These are phyloP conservation scores for Orchesella cincta DNA, from an alignment of 1,140 invertebrate genomes.

Conservation along the genomic window DNA sequence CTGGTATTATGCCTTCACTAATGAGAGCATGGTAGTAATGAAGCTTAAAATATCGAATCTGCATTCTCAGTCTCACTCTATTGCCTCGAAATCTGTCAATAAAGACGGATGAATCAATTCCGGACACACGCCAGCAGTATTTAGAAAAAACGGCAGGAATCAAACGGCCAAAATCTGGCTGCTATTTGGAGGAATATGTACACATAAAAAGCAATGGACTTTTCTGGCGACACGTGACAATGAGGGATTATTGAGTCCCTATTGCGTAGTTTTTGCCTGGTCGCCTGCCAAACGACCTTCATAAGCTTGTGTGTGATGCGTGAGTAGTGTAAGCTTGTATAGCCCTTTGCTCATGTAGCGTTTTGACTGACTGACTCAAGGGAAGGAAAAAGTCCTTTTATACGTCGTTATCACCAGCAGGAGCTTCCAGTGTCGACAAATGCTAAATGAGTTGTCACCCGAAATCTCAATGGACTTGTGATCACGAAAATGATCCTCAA, in stretches of 20 bases:
- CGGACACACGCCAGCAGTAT: background rate
- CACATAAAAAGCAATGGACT: background rate
- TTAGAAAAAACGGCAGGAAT: background rate
- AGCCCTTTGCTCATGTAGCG: background rate
- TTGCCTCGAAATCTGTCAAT: background rate
- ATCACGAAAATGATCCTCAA: slow-evolving; percentile 2
- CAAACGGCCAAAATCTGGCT: background rate
- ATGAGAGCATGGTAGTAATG: background rate
- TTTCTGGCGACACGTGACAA: slow-evolving; percentile 16
- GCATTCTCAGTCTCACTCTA: too few species aligned
- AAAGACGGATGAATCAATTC: background rate
- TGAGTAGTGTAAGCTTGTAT: background rate
- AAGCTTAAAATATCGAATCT: slow-evolving; percentile 2
- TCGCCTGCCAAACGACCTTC: background rate
- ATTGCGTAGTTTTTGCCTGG: background rate
- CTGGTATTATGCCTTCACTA: background rate
- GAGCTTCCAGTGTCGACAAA: background rate
- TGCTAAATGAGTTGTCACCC: slow-evolving; percentile 15
- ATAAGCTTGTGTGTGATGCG: background rate
- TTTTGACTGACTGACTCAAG: background rate
- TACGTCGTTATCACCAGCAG: slow-evolving; percentile 18
- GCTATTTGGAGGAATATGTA: background rate
- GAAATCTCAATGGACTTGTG: slow-evolving; percentile 4
- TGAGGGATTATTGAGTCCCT: slow-evolving; percentile 1
- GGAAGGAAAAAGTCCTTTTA: background rate